phyloP scores from a whole-genome alignment of 2,113 vertebrate species.

The Rousettus leschenaultii region DNA sequence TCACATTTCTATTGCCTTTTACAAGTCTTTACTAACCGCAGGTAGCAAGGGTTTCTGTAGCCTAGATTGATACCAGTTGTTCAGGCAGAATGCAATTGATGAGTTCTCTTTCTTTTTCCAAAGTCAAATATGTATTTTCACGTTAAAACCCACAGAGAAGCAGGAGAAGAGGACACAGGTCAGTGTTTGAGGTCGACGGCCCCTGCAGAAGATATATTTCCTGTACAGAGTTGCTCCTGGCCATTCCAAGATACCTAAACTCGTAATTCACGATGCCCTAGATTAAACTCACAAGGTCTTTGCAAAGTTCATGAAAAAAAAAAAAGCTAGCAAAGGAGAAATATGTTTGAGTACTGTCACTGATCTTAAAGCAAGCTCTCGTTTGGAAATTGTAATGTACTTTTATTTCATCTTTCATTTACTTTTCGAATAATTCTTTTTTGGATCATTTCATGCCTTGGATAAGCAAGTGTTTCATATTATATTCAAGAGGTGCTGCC shows the following conservation, averaged over 20 bases:
- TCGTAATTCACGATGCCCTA: not conserved
- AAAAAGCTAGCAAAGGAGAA: not conserved
- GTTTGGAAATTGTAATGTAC: not conserved
- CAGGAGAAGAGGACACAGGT: not conserved
- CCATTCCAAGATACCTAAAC: not conserved
- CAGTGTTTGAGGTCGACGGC: not conserved
- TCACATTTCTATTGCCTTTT: not conserved
- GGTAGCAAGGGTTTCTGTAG: not conserved
- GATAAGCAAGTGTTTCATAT: not conserved
- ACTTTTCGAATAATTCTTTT: not conserved
- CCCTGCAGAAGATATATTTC: not conserved
- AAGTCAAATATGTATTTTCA: not conserved
- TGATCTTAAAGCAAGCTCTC: not conserved
- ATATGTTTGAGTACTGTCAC: not conserved
- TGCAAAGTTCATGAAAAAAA: not conserved
- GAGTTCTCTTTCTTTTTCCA: not conserved
- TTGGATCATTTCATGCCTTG: not conserved
- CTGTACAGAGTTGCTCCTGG: not conserved
- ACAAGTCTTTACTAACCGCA: not conserved
- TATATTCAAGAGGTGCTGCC: not conserved
- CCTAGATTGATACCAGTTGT: not conserved
- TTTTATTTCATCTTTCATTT: not conserved
- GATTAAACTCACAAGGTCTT: not conserved
- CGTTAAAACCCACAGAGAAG: not conserved
- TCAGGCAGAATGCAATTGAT: not conserved